phyloP scores from a whole-genome alignment of 2,888 invertebrate species.

The Synergus gifuensis region DNA sequence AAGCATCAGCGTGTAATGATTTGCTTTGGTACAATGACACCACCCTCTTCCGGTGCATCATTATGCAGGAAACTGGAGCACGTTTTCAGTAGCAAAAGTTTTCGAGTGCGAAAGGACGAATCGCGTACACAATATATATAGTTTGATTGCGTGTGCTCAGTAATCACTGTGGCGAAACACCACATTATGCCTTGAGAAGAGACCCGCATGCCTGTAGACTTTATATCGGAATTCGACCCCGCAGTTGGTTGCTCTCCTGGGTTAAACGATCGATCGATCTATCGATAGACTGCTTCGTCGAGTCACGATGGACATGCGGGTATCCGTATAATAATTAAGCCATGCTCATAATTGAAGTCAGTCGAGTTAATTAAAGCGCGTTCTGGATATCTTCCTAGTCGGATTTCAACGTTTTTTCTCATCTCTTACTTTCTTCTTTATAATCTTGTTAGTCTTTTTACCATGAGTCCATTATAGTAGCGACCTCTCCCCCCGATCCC shows the following conservation, averaged over 20 bases:
- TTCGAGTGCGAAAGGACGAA: slow-evolving; percentile 9
- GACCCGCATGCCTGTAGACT: slow-evolving; percentile 16
- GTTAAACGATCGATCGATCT: slow-evolving; percentile 40
- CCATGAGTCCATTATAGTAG: too few species aligned
- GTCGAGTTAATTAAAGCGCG: slow-evolving; percentile 1
- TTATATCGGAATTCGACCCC: slow-evolving; percentile 33
- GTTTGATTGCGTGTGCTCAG: slow-evolving; percentile 4
- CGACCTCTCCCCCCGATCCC: too few species aligned
- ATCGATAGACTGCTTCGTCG: slow-evolving; percentile 29
- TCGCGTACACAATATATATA: slow-evolving; percentile 1
- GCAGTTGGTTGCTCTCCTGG: neutral
- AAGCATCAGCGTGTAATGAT: slow-evolving; percentile 42
- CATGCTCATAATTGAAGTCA: slow-evolving; percentile 37
- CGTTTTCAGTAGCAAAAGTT: slow-evolving; percentile 26
- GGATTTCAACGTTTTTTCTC: neutral
- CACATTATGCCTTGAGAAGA: neutral
- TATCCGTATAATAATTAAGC: slow-evolving; percentile 33
- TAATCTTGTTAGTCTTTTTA: neutral
- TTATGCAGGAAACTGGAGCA: slow-evolving; percentile 39
- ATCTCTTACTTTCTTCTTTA: neutral
- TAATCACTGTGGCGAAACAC: slow-evolving; percentile 9
- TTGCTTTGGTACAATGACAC: slow-evolving; percentile 28
- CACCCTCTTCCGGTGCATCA: slow-evolving; percentile 27
- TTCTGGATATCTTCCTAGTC: neutral
- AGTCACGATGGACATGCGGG: slow-evolving; percentile 33